These are phyloP conservation scores for Liparis tanakae DNA, from an alignment of 2,797 vertebrate species.

Conservation along the genomic window DNA sequence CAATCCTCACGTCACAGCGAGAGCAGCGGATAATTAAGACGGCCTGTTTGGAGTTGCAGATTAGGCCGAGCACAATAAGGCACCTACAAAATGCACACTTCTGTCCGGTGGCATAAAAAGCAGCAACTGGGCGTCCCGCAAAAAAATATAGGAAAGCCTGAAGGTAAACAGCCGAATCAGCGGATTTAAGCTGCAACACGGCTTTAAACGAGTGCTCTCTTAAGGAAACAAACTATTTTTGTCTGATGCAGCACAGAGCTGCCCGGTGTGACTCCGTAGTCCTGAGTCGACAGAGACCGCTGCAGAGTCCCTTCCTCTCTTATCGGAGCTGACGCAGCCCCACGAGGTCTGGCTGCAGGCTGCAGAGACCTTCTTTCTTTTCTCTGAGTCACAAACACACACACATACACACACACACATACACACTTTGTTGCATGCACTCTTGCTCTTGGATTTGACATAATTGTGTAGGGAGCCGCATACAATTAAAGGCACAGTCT, in stretches of 20 bases:
- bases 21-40: conserved; percentile 33
- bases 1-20: conserved; percentile 26
- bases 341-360: conserved; percentile 61
- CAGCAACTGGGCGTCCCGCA: conserved; percentile 40
- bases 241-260: conserved; percentile 61
- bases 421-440: conserved; percentile 1
- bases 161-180: conserved; percentile 73
- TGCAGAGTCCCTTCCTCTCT: conserved; percentile 68
- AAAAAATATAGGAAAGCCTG: conserved; percentile 62
- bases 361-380: conserved; percentile 48
- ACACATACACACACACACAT: conserved; percentile 17
- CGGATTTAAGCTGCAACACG: conserved; percentile 62
- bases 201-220: conserved; percentile 67
- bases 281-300: conserved; percentile 67
- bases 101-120: conserved; percentile 39
- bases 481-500: neutral
- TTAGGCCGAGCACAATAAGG: conserved; percentile 25
- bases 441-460: conserved; percentile 7
- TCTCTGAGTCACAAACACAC: conserved; percentile 15
- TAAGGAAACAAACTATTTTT: conserved; percentile 63
- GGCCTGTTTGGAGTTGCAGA: conserved; percentile 36
- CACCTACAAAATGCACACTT: conserved; percentile 21
- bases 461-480: conserved; percentile 24
- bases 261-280: conserved; percentile 50
- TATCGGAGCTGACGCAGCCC: conserved; percentile 75